Conservation (phyloP, 2,113 vertebrate species). For the Thalassarche chlororhynchos region DNA sequence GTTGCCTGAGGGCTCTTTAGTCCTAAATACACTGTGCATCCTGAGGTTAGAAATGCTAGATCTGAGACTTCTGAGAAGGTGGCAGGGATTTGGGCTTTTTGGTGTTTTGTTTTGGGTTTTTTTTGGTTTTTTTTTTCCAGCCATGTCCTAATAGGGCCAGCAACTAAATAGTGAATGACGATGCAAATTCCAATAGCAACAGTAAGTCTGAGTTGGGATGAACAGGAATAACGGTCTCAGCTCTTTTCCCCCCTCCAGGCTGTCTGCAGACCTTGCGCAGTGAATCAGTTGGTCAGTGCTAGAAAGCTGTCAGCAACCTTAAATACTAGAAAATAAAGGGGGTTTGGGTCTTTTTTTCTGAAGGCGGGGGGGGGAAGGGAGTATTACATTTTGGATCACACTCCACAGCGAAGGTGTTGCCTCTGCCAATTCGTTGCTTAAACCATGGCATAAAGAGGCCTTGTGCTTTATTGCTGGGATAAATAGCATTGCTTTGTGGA, state of each 20-base stretch:
- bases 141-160: not conserved
- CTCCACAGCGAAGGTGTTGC: not conserved
- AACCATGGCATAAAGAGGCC: not conserved
- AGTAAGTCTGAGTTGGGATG: not conserved
- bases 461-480: not conserved
- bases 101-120: not conserved
- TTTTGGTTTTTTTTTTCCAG: not conserved
- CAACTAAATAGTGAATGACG: conserved; percentile 19
- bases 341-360: not conserved
- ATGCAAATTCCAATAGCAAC: conserved; percentile 40
- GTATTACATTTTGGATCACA: not conserved
- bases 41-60: not conserved
- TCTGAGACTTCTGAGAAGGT: not conserved
- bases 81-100: not conserved
- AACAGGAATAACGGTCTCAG: conserved; percentile 34
- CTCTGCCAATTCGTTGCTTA: not conserved
- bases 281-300: not conserved
- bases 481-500: not conserved
- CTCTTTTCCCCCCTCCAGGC: conserved; percentile 17
- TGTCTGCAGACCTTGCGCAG: not conserved
- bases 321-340: not conserved
- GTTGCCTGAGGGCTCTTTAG: not conserved
- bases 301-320: not conserved
- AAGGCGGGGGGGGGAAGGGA: rapidly evolving
- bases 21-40: not conserved